Percentiles rank a stretch among this genome's conserved stretches.
phyloP scores from a whole-genome alignment of 2,888 invertebrate species.

The Agrenia bidenticulata region DNA sequence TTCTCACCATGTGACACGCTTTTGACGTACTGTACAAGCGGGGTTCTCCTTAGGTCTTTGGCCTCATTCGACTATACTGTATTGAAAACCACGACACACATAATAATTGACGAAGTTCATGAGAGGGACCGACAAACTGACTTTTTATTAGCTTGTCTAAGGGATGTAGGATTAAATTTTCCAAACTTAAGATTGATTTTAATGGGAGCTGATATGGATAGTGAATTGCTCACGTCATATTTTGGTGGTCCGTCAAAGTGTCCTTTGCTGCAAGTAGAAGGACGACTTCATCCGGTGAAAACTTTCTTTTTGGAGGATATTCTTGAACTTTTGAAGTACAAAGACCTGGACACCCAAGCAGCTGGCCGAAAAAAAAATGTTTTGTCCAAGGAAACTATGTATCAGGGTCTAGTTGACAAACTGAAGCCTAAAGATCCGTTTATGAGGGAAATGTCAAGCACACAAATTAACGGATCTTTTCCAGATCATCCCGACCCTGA shows the following conservation, averaged over 20 bases:
- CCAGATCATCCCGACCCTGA: background rate
- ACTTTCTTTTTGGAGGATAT: conserved; percentile 36
- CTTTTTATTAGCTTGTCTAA: conserved; percentile 82
- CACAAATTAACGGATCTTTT: background rate
- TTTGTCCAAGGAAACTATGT: too few species aligned
- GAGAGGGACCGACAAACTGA: conserved; percentile 91
- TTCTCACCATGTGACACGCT: conserved; percentile 72
- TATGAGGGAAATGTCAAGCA: conserved; percentile 20
- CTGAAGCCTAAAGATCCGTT: conserved; percentile 1
- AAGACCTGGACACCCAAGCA: conserved; percentile 22
- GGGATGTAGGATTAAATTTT: conserved; percentile 67
- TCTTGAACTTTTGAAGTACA: conserved; percentile 22
- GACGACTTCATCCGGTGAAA: conserved; percentile 60
- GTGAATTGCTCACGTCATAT: conserved; percentile 76
- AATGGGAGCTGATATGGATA: conserved; percentile 94
- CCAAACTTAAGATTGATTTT: conserved; percentile 77
- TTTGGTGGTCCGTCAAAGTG: conserved; percentile 69
- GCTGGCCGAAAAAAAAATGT: too few species aligned
- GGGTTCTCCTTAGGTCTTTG: conserved; percentile 81
- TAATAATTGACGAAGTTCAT: conserved; percentile 92
- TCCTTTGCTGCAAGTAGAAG: conserved; percentile 62
- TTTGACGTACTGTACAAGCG: conserved; percentile 88
- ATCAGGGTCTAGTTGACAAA: background rate
- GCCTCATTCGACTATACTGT: conserved; percentile 68
- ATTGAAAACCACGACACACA: conserved; percentile 75